phyloP scores from a whole-genome alignment of 2,888 invertebrate genomes.

The Tinea pellionella region DNA sequence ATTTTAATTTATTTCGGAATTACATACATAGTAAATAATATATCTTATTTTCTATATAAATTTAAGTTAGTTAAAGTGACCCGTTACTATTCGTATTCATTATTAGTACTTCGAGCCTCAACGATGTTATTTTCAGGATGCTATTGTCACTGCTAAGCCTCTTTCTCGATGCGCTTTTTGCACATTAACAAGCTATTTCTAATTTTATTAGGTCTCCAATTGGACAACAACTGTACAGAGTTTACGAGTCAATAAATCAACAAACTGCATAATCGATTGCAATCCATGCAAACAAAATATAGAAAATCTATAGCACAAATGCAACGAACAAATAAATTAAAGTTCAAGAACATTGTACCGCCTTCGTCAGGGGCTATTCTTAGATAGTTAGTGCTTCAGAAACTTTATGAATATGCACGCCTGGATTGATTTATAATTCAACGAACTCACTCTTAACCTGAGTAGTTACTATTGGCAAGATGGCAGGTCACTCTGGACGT shows the following conservation, averaged over 20 bases:
- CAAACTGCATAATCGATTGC: not conserved
- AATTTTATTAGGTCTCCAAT: no score
- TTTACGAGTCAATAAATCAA: not conserved
- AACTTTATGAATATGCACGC: slow-evolving; percentile 12
- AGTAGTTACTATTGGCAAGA: not conserved
- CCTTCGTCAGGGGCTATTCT: slow-evolving; percentile 10
- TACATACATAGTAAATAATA: no score
- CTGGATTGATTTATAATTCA: slow-evolving; percentile 10
- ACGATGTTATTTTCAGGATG: no score
- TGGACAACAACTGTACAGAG: not conserved
- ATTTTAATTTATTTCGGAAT: no score
- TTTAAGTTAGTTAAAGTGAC: no score
- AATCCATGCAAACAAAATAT: not conserved
- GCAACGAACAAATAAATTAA: slow-evolving; percentile 10
- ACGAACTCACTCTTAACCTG: not conserved
- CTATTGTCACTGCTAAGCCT: no score
- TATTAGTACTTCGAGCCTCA: no score
- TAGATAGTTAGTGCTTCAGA: not conserved
- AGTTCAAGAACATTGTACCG: slow-evolving; percentile 5
- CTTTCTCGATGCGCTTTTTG: no score
- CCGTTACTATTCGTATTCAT: no score
- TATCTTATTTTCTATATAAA: no score
- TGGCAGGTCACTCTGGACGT: not conserved
- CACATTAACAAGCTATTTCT: no score
- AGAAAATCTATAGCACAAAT: not conserved